Evolutionary conservation across 2,113 vertebrate genomes (phyloP), one percentile per base, ranked within the genome.

Genomic region (Gulo gulo): DNA sequence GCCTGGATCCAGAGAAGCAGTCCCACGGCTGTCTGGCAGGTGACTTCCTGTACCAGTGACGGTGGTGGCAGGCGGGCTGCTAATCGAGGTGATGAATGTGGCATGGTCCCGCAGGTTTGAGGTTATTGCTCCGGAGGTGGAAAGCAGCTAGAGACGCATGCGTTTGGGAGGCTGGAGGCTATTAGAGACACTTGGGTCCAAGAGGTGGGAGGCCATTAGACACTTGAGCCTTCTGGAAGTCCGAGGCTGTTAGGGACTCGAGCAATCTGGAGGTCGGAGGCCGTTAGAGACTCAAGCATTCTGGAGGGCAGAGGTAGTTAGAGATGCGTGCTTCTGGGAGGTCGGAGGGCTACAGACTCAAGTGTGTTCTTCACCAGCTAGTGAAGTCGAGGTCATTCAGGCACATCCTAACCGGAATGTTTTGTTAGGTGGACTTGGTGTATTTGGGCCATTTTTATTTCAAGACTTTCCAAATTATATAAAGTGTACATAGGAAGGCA

Each of bases 221-320:
- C 39, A 42, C 39, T 42, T 42, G 39, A 42, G 39, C 39, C 4
- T 42, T 39, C 39, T 39, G 39, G 39, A 39, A 39, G 34, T 18
- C 16, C 0, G 34, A 13, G 65, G 65, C 31, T 6, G 1, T 67
- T n/a, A 69, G 65, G n/a, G 16, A 71, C 18, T 10, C 59, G 6
- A 4, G 23, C 21, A 7, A 21, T 21, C 7, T 2, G 67, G 67
- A 10, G 34, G 34, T 4, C 16, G 1, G 34, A 14, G 67, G 7
- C 67, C 0, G 8, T 69, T 36, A 69, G 67, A 69, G 34, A 71
- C 8, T 3, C 59, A 2, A 2, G 23, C 21, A 2, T 18, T 5
- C 1, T 0, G 65, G 65, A 9, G 34, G 34, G 18, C 7, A 1
- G 15, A 13, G 65, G 34, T 34, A 0, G 3, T 69, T n/a, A 20